Base-by-base conservation (phyloP, 1,140 invertebrate species). In the Trypoxylus dichotomus region DNA sequence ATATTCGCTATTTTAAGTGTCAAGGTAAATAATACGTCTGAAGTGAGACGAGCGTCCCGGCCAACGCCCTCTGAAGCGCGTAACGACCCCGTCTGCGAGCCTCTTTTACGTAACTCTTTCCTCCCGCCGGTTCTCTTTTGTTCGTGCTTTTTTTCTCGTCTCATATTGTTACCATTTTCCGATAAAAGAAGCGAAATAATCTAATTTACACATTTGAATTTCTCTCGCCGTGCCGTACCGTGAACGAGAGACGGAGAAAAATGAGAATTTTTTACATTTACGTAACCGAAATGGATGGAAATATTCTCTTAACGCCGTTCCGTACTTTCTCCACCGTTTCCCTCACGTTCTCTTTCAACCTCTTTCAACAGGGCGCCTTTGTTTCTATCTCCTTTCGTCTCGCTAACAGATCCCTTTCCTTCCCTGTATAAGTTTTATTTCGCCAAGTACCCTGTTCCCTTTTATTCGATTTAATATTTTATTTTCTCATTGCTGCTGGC, bases 141-240 rank as follows among this genome's bases (percentile, higher is more conserved):
- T 24, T 63, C 1, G 13, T 19, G 60, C 43, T 47, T 47, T 63
- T 19, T 21, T 82, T 79, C 80, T 80, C 79, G 80, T 81, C 81
- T 81, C 79, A 79, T 81, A 82, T 82, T 81, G 80, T 82, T 82
- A 80, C 80, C 79, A 79, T 80, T 81, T 80, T 82, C 77, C 81
- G 80, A 82, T 82, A 80, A 82, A 81, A 82, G 81, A 82, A 79
- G 79, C 79, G 80, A 82, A 82, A 82, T 82, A 82, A 82, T 82
- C 81, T 82, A 82, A 82, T 82, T 82, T 82, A 81, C 79, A 81
- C 81, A 81, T 81, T 81, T 81, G 79, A 81, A 78, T 78, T 78
- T 78, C 77, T 82, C 79, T 74, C 77, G 78, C 80, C 43, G 43
- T 13, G n/a, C n/a, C n/a, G 43, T 47, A 13, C 43, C 43, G 43